Base-by-base conservation (phyloP, 2,888 invertebrate species). In the Lepidochrysops patricia region DNA sequence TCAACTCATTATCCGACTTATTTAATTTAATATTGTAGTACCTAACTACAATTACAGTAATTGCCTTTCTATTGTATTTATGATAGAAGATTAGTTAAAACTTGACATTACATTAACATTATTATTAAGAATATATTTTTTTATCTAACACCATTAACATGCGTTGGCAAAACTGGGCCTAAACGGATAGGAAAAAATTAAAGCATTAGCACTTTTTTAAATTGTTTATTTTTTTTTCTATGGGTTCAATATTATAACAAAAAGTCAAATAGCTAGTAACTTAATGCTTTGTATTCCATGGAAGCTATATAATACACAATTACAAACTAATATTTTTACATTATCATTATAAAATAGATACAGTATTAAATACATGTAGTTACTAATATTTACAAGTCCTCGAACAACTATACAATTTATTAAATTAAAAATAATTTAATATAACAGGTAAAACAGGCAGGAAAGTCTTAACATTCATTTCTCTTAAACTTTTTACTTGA, bases 351-450 rank as follows among this genome's bases (percentile, higher is more conserved):
- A 84, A 84, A 86, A 84, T 84, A 86, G 76, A 75, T 84, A 84
- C 78, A 82, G 79, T 85, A 85, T 85, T 86, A 86, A 84, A 87
- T 87, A 87, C 83, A 84, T 75, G 76, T 77, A 74, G 77, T 78
- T 79, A 74, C 81, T 87, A 87, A 78, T 89, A 88, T 89, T 82
- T 89, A 89, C 88, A 88, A 73, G 73, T 80, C 72, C 76, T 76
- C 76, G 69, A 74, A 75, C 75, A 81, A 80, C 79, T 87, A 80
- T 84, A 87, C 86, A 88, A 61, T 70, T 77, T 68, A 80, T 83
- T 79, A 81, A 80, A 79, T 80, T 82, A 79, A 72, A 70, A 80
- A 86, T 86, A 88, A 87, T 85, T 86, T 85, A 88, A 82, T 75
- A 80, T 74, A 83, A 76, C 76, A 72, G 75, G 75, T 77, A 74